Percentiles rank a stretch among this genome's conserved stretches.
phyloP scores from a whole-genome alignment of 2,113 vertebrate genomes.

The Axis porcinus region DNA sequence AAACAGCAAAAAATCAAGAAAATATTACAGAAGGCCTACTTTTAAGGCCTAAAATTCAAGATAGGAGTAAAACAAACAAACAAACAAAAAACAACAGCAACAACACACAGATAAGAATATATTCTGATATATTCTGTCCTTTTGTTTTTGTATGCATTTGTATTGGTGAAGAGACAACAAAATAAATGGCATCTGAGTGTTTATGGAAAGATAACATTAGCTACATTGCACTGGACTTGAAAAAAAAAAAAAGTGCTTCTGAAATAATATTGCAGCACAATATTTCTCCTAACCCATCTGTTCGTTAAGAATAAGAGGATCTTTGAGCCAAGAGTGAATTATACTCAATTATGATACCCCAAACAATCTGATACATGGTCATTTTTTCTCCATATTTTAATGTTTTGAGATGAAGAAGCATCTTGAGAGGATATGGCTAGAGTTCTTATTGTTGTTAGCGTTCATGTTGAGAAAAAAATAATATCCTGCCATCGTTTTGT shows the following conservation, averaged over 20 bases:
- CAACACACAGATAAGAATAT: background rate
- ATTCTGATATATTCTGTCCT: background rate
- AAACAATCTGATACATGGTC: background rate
- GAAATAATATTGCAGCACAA: background rate
- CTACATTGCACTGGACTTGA: background rate
- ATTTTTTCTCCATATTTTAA: background rate
- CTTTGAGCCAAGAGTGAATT: background rate
- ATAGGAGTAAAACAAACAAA: background rate
- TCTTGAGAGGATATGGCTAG: background rate
- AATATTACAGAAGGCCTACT: background rate
- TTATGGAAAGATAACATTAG: background rate
- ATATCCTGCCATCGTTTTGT: background rate
- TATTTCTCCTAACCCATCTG: slow-evolving; percentile 2
- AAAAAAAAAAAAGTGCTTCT: background rate
- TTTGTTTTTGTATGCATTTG: background rate
- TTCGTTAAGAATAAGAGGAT: background rate
- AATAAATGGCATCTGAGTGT: background rate
- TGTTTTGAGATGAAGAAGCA: background rate
- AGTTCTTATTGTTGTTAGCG: background rate
- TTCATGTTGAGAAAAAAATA: background rate
- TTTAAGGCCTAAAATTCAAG: background rate
- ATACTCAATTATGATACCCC: background rate
- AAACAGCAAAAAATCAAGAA: background rate
- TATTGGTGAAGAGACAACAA: background rate
- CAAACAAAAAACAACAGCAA: too few relatives aligned